phyloP scores from a whole-genome alignment of 2,888 invertebrate species.

The Altica lythri region DNA sequence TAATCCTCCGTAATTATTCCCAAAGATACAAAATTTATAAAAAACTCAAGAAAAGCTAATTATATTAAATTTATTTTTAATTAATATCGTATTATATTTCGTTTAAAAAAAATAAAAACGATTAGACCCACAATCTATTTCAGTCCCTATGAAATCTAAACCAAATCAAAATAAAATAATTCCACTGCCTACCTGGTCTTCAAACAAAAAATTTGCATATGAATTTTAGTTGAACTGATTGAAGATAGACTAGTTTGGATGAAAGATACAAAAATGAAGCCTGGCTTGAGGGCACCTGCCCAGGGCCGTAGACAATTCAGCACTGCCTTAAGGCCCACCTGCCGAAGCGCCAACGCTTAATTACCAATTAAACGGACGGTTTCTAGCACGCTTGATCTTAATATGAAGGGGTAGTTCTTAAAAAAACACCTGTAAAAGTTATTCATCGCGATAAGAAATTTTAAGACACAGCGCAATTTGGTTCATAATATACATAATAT shows the following conservation, averaged over 20 bases:
- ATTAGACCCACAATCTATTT: too few relatives aligned
- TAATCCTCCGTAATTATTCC: too few relatives aligned
- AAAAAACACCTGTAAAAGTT: conserved; percentile 35
- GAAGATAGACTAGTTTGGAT: conserved; percentile 25
- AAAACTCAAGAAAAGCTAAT: too few relatives aligned
- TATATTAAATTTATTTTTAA: too few relatives aligned
- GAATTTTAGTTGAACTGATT: conserved; percentile 27
- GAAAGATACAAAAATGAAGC: neutral
- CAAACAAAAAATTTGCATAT: conserved; percentile 20
- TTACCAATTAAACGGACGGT: conserved; percentile 40
- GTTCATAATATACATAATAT: conserved; percentile 1
- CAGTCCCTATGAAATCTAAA: too few relatives aligned
- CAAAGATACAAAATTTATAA: too few relatives aligned
- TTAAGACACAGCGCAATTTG: conserved; percentile 4
- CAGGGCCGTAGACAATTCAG: conserved; percentile 30
- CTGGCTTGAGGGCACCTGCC: conserved; percentile 36
- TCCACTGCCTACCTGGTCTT: too few relatives aligned
- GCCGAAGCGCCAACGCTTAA: conserved; percentile 40
- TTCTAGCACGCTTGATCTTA: conserved; percentile 37
- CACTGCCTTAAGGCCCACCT: conserved; percentile 37
- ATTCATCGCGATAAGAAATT: conserved; percentile 27
- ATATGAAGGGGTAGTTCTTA: conserved; percentile 37
- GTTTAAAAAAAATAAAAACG: too few relatives aligned
- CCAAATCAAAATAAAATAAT: too few relatives aligned
- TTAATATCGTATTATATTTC: too few relatives aligned